Conservation (phyloP, 35 echinoderm and acorn worm species). For the Amphiura filiformis region DNA sequence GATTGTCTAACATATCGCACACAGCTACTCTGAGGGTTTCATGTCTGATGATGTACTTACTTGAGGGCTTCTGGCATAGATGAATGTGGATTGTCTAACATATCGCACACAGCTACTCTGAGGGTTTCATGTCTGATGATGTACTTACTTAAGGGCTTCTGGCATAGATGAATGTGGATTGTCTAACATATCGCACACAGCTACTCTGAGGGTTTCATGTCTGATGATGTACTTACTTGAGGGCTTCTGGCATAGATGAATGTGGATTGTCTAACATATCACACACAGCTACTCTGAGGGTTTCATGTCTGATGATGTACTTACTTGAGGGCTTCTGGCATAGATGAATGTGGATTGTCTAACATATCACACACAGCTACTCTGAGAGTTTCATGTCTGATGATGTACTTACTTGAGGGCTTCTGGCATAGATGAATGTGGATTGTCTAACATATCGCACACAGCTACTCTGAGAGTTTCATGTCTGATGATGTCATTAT, state of each 20-base stretch:
- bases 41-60: conserved; percentile 86
- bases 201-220: conserved; percentile 94
- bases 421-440: conserved; percentile 52
- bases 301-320: conserved; percentile 90
- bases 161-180: conserved; percentile 62
- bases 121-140: conserved; percentile 98
- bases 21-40: conserved; percentile 94
- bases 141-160: conserved; percentile 58
- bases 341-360: conserved; percentile 52
- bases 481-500: conserved; percentile 95
- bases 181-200: conserved; percentile 93
- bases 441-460: conserved; percentile 86
- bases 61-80: conserved; percentile 57
- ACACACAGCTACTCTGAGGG: conserved; percentile 90
- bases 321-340: conserved; percentile 74
- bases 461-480: conserved; percentile 93
- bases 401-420: conserved; percentile 54
- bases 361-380: conserved; percentile 96
- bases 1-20: conserved; percentile 87
- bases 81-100: conserved; percentile 71
- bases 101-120: conserved; percentile 90
- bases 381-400: conserved; percentile 89
- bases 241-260: conserved; percentile 47
- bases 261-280: conserved; percentile 83
- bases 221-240: conserved; percentile 76